A percentile compares a stretch with the other conserved stretches of the same genome.
phyloP scores from a whole-genome alignment of 2,888 invertebrate genomes.

The Erannis defoliaria region DNA sequence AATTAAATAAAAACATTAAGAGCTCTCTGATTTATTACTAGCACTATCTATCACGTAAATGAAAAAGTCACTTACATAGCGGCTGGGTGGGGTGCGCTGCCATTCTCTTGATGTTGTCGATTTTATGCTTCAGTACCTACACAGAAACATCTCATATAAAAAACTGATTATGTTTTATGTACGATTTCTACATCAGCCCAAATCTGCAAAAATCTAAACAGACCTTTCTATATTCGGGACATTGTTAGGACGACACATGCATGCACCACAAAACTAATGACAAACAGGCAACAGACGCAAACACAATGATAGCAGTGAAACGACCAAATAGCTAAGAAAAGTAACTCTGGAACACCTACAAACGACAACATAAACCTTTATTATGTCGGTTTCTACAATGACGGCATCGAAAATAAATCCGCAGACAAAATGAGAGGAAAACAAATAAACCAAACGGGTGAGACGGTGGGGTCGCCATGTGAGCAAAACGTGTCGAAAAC shows the following conservation, averaged over 20 bases:
- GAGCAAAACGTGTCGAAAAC: constrained; percentile 49
- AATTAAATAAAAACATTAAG: no score
- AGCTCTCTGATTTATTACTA: no score
- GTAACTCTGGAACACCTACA: constrained; percentile 50
- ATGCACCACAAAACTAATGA: constrained; percentile 59
- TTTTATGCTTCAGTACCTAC: constrained; percentile 97
- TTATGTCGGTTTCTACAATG: constrained; percentile 48
- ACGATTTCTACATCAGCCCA: constrained; percentile 37
- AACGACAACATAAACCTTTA: constrained; percentile 50
- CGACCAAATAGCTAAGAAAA: constrained; percentile 52
- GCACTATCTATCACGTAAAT: background rate
- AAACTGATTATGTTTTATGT: constrained; percentile 27
- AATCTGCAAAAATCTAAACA: constrained; percentile 47
- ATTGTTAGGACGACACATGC: constrained; percentile 57
- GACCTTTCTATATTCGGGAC: constrained; percentile 47
- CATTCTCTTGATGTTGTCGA: constrained; percentile 97
- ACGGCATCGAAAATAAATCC: constrained; percentile 53
- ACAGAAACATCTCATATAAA: constrained; percentile 55
- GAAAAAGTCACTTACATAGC: constrained; percentile 91
- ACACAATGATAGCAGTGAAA: constrained; percentile 58
- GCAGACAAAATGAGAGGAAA: constrained; percentile 51
- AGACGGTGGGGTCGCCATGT: constrained; percentile 48
- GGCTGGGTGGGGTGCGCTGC: constrained; percentile 98
- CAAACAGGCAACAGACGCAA: constrained; percentile 55
- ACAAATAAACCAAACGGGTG: constrained; percentile 51